Evolutionary conservation across 2,113 vertebrate genomes (phyloP), one percentile per base, ranked within the genome.

Genomic region (Tychaedon coryphoeus): DNA sequence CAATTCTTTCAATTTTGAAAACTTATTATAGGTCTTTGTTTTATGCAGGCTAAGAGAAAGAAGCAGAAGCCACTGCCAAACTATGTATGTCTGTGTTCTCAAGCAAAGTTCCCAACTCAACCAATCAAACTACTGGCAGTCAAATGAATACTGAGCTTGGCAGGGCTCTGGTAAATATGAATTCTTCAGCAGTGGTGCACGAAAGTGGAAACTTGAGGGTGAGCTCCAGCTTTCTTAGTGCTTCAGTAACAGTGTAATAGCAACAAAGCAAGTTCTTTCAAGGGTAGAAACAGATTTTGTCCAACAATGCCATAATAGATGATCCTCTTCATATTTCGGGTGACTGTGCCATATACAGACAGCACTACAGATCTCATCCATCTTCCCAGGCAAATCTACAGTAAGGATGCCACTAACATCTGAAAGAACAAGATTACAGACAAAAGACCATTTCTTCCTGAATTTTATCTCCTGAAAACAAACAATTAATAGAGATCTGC

Each of bases 101-200:
- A 4, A 97, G 98, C 29, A 95, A 90, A 4, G 43, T 98, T 79
- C 98, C 98, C 85, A 98, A 93, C 77, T 98, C 98, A 2, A 92
- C 81, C 19, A 98, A 97, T 96, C 98, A 97, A 79, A 94, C 51
- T 10, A 97, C 97, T 45, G 98, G 98, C 66, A 99, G 98, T 91
- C 97, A 98, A 60, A 62, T 98, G 86, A 97, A 97, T 85, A 98
- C 98, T 3, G 95, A 98, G 2, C 95, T 98, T 85, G 98, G 98
- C 22, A 97, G 88, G 75, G 95, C 97, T 48, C 85, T 99, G 93
- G 77, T 97, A 45, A 85, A 94, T 65, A 97, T 98, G 97, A 98
- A 99, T 97, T 98, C 86, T 92, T 98, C 33, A 90, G 92, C 29
- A 94, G 80, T 11, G 96, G 96, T 47, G 86, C 94, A 71, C 36